Percentiles rank a stretch among this genome's conserved stretches.
Conservation (phyloP, 2,113 vertebrate species). For the Grammomys surdaster region DNA sequence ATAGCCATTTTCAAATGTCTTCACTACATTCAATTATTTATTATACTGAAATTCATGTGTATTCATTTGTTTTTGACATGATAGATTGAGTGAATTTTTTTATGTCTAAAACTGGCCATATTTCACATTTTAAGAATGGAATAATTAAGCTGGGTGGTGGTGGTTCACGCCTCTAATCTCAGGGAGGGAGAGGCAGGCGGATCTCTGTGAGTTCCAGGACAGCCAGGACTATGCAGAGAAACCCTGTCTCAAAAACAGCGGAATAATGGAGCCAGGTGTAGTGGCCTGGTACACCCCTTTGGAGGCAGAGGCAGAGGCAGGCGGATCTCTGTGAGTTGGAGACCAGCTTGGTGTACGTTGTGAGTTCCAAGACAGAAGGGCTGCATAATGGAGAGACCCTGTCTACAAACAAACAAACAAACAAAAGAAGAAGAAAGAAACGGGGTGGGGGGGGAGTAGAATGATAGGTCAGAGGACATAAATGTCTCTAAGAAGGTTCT, state of each 20-base stretch:
- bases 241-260: neutral
- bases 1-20: constrained; percentile 1
- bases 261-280: neutral
- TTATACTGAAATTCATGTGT: constrained; percentile 6
- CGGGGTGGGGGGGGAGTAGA: neutral
- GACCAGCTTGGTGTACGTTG: neutral
- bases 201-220: neutral
- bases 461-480: constrained; percentile 8
- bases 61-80: constrained; percentile 46
- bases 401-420: neutral
- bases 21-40: constrained; percentile 42
- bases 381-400: neutral
- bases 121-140: constrained; percentile 27
- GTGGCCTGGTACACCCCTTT: neutral
- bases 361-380: neutral
- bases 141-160: neutral
- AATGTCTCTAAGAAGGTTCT: constrained; percentile 34
- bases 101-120: neutral
- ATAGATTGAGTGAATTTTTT: constrained; percentile 51
- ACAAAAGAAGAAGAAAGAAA: neutral
- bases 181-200: neutral
- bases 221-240: neutral
- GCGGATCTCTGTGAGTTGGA: neutral
- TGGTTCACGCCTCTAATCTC: neutral
- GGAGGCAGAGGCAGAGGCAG: neutral